These are phyloP conservation scores for Ormyrus rosae DNA, from an alignment of 2,888 invertebrate species.

Conservation along the genomic window DNA sequence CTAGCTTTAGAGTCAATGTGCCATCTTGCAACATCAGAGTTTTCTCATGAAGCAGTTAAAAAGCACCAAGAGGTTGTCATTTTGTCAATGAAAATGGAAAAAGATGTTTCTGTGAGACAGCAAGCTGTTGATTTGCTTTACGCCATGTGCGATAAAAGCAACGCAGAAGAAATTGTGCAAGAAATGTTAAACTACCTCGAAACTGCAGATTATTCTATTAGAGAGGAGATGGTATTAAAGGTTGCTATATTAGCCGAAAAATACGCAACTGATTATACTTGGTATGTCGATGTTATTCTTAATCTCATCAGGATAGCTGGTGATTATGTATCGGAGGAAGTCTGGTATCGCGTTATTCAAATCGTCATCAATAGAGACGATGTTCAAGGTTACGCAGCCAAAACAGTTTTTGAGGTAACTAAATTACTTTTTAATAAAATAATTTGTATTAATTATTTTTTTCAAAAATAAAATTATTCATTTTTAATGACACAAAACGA, in stretches of 20 bases:
- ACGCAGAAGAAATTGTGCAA: constrained; percentile 99
- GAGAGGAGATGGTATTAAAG: constrained; percentile 99
- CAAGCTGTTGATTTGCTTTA: constrained; percentile 98
- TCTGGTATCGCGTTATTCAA: constrained; percentile 99
- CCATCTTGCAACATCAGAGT: constrained; percentile 98
- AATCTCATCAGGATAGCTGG: constrained; percentile 99
- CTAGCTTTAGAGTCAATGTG: constrained; percentile 99
- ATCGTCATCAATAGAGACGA: constrained; percentile 99
- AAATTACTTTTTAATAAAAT: neutral
- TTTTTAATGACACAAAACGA: neutral
- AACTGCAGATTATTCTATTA: constrained; percentile 99
- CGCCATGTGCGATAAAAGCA: constrained; percentile 99
- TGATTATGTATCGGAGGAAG: constrained; percentile 99
- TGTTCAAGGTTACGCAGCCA: constrained; percentile 99
- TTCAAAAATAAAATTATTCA: constrained; percentile 16
- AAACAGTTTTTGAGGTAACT: constrained; percentile 96
- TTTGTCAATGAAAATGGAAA: constrained; percentile 99
- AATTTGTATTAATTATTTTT: neutral
- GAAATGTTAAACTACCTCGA: constrained; percentile 99
- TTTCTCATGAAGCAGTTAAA: constrained; percentile 99
- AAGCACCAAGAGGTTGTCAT: constrained; percentile 99
- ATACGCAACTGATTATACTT: constrained; percentile 99
- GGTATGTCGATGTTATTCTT: constrained; percentile 98
- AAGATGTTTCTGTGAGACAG: constrained; percentile 98
- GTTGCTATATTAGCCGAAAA: constrained; percentile 99